Evolutionary conservation across 2,888 invertebrate genomes (phyloP), one percentile per base, ranked within the genome.

Genomic region (Agrochola lychnidis): DNA sequence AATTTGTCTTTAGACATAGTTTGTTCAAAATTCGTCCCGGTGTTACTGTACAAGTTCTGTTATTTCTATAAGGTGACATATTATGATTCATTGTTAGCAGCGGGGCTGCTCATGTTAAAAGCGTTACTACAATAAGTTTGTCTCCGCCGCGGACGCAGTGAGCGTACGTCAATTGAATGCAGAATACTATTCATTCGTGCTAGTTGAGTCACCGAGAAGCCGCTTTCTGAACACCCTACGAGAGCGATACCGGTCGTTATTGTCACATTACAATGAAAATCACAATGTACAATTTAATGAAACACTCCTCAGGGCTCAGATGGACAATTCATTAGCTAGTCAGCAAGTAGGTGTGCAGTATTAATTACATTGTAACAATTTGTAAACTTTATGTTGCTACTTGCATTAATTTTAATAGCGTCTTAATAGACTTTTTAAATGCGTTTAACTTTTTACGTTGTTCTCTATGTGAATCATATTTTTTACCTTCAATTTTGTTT

Each of bases 201-300:
- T 76, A 89, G 94, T 93, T 96, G 96, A 96, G 93, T 96, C 96
- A 95, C 88, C 87, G 90, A 81, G 90, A 89, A 89, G 90, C 90
- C 87, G 90, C 91, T 94, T 93, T 94, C 92, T 85, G 89, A 67
- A 77, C 90, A 89, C 86, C 85, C 91, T 84, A 87, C 84, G 88
- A 91, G 87, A 89, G 66, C 70, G 69, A 87, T 80, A 83, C 89
- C 82, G 80, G 81, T 87, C 84, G 76, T 83, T 85, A 82, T 84
- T 86, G 78, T 82, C 75, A 19, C 2, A 73, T 77, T 83, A 72
- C 70, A 82, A 78, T 82, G 78, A 77, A 84, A 88, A 88, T 83
- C 68, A 70, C 67, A 69, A 69, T 86, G 76, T 80, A 79, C 56
- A 76, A 68, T 72, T 30, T 79, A 70, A 73, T 83, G 59, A 71